Evolutionary conservation across 1,140 invertebrate species (phyloP).

Genomic region (Homalodisca vitripennis): DNA sequence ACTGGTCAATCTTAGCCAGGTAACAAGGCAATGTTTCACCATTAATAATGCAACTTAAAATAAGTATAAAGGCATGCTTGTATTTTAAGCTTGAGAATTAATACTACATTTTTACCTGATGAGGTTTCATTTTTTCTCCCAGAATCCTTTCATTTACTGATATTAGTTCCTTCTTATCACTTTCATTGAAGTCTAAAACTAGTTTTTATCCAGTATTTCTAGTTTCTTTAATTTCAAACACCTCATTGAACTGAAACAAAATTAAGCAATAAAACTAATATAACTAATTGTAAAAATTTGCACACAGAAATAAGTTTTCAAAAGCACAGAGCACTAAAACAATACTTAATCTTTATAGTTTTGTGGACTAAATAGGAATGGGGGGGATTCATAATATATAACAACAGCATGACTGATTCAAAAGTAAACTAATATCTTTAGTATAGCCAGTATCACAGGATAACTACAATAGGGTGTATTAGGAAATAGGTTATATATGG

Average conservation of each 20-base stretch:
- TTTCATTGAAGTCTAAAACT: slow-evolving; percentile 80
- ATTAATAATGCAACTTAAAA: too few relatives aligned
- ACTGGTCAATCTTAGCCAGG: too few relatives aligned
- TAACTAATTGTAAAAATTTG: neutral
- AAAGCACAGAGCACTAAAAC: neutral
- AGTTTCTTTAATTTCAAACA: slow-evolving; percentile 58
- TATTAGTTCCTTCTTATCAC: slow-evolving; percentile 78
- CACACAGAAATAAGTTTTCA: neutral
- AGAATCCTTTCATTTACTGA: slow-evolving; percentile 78
- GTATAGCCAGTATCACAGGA: neutral
- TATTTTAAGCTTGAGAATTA: neutral
- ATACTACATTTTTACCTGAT: too few relatives aligned
- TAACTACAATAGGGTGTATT: too few relatives aligned
- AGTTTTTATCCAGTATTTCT: slow-evolving; percentile 71
- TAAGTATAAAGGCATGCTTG: too few relatives aligned
- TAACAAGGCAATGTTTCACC: neutral
- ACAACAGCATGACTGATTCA: neutral
- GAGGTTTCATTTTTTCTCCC: slow-evolving; percentile 86
- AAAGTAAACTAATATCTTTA: neutral
- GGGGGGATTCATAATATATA: neutral
- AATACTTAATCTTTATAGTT: neutral
- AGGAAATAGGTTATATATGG: too few relatives aligned
- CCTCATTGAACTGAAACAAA: slow-evolving; percentile 68
- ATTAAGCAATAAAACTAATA: neutral
- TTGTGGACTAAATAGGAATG: neutral